phyloP scores from a whole-genome alignment of 2,113 vertebrate genomes.

The Syngnathus scovelli region DNA sequence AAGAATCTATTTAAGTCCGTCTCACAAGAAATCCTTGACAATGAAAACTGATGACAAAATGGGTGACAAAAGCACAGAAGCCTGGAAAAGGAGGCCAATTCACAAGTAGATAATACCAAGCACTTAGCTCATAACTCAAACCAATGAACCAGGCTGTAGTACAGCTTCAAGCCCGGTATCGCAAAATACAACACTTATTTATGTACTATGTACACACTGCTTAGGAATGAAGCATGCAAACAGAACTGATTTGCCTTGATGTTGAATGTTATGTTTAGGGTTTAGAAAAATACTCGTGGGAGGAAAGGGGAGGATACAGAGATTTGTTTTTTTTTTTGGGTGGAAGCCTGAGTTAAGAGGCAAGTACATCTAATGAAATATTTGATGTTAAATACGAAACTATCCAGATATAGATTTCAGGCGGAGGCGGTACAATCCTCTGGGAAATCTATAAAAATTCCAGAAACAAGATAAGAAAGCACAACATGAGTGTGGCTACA shows the following conservation, averaged over 20 bases:
- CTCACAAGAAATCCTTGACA: constrained; percentile 20
- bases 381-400: constrained; percentile 17
- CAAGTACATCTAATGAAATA: constrained; percentile 37
- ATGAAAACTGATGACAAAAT: constrained; percentile 17
- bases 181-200: constrained; percentile 22
- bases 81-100: constrained; percentile 8
- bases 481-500: not conserved
- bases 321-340: not conserved
- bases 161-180: not conserved
- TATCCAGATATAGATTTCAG: constrained; percentile 25
- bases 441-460: constrained; percentile 2
- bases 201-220: constrained; percentile 14
- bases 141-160: constrained; percentile 5
- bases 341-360: not conserved
- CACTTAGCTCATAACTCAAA: constrained; percentile 12
- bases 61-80: not conserved
- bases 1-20: constrained; percentile 11
- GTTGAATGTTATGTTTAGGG: constrained; percentile 24
- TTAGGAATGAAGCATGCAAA: constrained; percentile 30
- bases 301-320: constrained; percentile 31
- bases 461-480: constrained; percentile 7
- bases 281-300: constrained; percentile 37
- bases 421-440: constrained; percentile 9
- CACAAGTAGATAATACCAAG: constrained; percentile 16
- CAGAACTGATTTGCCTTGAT: not conserved